Evolutionary conservation across 2,888 invertebrate species (phyloP).

Genomic region (Sipha maydis): DNA sequence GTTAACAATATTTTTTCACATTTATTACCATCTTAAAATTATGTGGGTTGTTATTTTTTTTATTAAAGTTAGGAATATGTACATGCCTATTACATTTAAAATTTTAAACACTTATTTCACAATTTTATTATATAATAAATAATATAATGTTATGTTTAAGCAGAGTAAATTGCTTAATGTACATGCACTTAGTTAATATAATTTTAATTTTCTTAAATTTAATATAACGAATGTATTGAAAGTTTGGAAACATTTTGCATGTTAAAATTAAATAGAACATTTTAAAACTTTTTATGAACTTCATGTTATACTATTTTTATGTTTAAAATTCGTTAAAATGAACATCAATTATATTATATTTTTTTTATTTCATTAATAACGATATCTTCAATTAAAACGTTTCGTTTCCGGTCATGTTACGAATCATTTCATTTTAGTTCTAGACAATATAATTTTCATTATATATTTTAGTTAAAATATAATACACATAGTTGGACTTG

Average conservation of each 20-base stretch:
- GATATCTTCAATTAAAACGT: background rate
- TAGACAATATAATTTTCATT: background rate
- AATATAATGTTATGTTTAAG: background rate
- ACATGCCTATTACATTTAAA: background rate
- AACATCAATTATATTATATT: background rate
- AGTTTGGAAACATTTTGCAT: background rate
- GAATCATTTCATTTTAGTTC: slow-evolving; percentile 3
- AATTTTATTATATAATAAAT: background rate
- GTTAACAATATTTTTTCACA: background rate
- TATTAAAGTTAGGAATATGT: background rate
- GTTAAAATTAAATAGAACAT: background rate
- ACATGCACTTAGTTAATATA: background rate
- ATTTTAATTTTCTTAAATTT: background rate
- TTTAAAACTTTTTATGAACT: background rate
- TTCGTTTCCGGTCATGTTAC: background rate
- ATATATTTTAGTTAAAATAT: background rate
- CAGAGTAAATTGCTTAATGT: background rate
- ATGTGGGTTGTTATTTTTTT: background rate
- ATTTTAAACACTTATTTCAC: background rate
- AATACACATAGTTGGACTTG: background rate
- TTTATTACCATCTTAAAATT: background rate
- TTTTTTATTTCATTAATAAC: background rate
- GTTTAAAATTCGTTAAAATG: background rate
- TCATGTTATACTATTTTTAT: background rate
- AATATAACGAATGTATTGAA: background rate